Evolutionary conservation across 2,888 invertebrate species (phyloP).

Genomic region (Microdon myrmicae): DNA sequence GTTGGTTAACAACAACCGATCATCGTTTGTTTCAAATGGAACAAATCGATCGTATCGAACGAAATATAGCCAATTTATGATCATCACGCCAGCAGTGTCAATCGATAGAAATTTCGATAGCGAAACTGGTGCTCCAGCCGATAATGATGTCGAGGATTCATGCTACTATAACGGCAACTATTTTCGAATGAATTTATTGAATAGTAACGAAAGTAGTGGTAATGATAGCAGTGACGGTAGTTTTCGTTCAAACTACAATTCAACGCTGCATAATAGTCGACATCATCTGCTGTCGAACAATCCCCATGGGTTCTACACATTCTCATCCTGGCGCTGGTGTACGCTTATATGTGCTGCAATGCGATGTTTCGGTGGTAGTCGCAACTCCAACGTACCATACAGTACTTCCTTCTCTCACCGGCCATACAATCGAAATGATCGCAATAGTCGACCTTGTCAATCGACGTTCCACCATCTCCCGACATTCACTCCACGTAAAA

Average conservation of each 20-base stretch:
- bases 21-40: slow-evolving; percentile 44
- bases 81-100: slow-evolving; percentile 66
- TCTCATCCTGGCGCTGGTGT: slow-evolving; percentile 66
- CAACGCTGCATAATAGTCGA: slow-evolving; percentile 62
- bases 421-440: slow-evolving; percentile 54
- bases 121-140: slow-evolving; percentile 55
- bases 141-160: slow-evolving; percentile 55
- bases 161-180: slow-evolving; percentile 60
- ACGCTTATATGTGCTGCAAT: slow-evolving; percentile 66
- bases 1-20: slow-evolving; percentile 38
- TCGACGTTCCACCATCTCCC: slow-evolving; percentile 61
- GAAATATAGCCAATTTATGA: slow-evolving; percentile 66
- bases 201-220: slow-evolving; percentile 57
- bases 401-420: slow-evolving; percentile 60
- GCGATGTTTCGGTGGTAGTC: slow-evolving; percentile 64
- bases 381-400: slow-evolving; percentile 59
- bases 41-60: slow-evolving; percentile 58
- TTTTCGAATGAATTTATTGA: slow-evolving; percentile 60
- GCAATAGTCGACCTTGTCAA: slow-evolving; percentile 56
- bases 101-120: slow-evolving; percentile 65
- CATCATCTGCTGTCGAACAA: slow-evolving; percentile 63
- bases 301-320: slow-evolving; percentile 60
- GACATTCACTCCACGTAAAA: slow-evolving; percentile 62
- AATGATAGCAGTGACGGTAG: slow-evolving; percentile 61
- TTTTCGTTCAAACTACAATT: slow-evolving; percentile 64